Evolutionary conservation across 2,797 vertebrate genomes (phyloP).

Genomic region (Calcarius lapponicus): DNA sequence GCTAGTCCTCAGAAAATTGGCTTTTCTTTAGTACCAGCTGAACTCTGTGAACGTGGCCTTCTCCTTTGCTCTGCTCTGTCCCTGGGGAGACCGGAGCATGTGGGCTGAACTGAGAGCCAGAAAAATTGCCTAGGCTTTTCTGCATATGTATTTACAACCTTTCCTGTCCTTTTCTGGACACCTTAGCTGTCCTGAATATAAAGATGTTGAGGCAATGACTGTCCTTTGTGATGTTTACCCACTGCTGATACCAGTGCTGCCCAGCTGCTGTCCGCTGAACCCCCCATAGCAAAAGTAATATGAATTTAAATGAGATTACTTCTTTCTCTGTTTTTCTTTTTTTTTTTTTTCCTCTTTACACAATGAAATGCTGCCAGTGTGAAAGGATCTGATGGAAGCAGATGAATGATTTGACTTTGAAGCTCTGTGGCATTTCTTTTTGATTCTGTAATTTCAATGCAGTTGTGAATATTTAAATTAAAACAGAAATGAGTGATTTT

Average conservation of each 20-base stretch:
- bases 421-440: background rate
- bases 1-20: background rate
- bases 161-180: background rate
- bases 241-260: background rate
- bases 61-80: background rate
- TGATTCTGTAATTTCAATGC: background rate
- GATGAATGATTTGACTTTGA: background rate
- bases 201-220: background rate
- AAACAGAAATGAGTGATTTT: background rate
- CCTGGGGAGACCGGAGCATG: background rate
- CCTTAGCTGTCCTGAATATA: background rate
- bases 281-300: background rate
- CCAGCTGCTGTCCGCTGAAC: background rate
- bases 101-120: background rate
- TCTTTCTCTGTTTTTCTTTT: background rate
- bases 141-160: background rate
- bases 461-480: background rate
- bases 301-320: background rate
- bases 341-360: background rate
- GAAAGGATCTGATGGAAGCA: background rate
- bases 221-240: background rate
- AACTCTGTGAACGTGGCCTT: background rate
- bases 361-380: background rate
- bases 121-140: background rate
- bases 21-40: background rate